Evolutionary conservation across 2,113 vertebrate species (phyloP).

Genomic region (Astatoreochromis straeleni): DNA sequence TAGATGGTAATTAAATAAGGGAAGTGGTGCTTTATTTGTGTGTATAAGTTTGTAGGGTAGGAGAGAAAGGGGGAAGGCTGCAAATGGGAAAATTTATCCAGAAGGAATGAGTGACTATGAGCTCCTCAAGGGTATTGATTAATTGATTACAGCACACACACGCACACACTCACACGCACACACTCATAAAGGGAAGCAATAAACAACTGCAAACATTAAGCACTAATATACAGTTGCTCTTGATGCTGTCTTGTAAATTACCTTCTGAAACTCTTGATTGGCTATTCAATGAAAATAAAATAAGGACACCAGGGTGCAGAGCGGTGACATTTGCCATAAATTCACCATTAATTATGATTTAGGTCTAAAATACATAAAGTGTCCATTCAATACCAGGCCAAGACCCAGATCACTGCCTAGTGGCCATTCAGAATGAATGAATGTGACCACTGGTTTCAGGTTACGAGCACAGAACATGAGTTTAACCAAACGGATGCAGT

Average conservation of each 20-base stretch:
- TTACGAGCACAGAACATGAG: background rate
- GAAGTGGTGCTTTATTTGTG: background rate
- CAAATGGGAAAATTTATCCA: constrained; percentile 10
- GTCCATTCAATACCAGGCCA: background rate
- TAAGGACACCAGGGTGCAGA: constrained; percentile 6
- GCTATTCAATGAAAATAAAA: constrained; percentile 15
- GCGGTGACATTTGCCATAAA: background rate
- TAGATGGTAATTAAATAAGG: constrained; percentile 27
- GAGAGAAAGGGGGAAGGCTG: background rate
- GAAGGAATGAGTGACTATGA: constrained; percentile 27
- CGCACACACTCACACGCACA: background rate
- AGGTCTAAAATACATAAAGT: background rate
- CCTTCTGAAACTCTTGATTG: constrained; percentile 36
- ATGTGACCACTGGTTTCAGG: background rate
- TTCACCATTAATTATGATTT: background rate
- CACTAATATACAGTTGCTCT: background rate
- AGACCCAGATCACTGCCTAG: background rate
- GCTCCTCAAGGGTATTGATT: background rate
- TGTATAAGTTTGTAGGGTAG: background rate
- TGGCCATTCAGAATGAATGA: background rate
- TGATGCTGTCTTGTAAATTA: constrained; percentile 28
- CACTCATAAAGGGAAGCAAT: background rate
- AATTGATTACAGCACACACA: background rate
- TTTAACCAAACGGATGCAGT: background rate
- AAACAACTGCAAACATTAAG: background rate